These are phyloP conservation scores for Chloropsis cyanopogon DNA, from an alignment of 2,113 vertebrate species.

Conservation along the genomic window DNA sequence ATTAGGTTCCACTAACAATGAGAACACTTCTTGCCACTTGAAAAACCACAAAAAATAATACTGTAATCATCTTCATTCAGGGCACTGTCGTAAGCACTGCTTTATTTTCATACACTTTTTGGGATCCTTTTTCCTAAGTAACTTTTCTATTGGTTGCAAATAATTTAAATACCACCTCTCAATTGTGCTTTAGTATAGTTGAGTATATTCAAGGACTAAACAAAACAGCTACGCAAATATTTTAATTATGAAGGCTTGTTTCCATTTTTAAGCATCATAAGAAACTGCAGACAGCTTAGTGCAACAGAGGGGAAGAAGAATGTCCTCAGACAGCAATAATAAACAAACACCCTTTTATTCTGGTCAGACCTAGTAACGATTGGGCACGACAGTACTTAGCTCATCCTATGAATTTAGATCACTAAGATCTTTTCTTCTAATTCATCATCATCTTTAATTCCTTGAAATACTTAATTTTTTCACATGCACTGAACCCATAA, in stretches of 20 bases:
- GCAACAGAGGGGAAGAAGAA: slow-evolving; percentile 38
- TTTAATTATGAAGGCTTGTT: background rate
- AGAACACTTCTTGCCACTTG: background rate
- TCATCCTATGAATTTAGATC: slow-evolving; percentile 27
- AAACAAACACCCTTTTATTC: slow-evolving; percentile 58
- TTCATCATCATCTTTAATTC: background rate
- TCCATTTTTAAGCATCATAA: slow-evolving; percentile 21
- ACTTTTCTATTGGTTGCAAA: background rate
- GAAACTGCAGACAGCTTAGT: background rate
- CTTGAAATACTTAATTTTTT: background rate
- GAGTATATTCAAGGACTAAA: background rate
- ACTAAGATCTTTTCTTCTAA: slow-evolving; percentile 7
- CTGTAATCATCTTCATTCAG: background rate
- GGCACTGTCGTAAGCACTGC: background rate
- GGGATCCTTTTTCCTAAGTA: background rate
- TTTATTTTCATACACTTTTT: background rate
- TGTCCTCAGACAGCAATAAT: slow-evolving; percentile 23
- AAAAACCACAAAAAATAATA: slow-evolving; percentile 29
- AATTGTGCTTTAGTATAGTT: background rate
- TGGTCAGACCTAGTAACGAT: background rate
- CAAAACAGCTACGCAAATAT: background rate
- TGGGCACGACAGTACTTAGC: background rate
- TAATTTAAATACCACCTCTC: background rate
- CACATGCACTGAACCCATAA: background rate
- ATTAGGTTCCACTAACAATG: slow-evolving; percentile 52